A percentile compares a stretch with the other conserved stretches of the same genome.
Conservation (phyloP, 2,797 vertebrate species). For the Coregonus suidteri region DNA sequence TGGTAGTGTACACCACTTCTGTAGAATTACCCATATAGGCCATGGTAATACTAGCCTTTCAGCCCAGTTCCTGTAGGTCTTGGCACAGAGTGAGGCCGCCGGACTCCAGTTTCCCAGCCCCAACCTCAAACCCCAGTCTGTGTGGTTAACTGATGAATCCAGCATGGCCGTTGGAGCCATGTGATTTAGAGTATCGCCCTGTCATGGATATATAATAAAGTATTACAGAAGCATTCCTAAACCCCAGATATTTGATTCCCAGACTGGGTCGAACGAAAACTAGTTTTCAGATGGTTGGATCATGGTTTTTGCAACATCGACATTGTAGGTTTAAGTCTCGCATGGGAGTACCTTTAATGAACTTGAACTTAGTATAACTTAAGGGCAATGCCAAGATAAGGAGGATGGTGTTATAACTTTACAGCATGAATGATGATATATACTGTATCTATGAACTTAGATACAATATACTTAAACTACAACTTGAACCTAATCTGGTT, state of each 20-base stretch:
- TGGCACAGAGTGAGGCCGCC: conserved; percentile 1
- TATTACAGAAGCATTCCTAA: background rate
- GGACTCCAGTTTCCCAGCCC: background rate
- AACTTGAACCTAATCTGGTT: background rate
- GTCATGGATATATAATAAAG: background rate
- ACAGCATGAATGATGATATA: too few species aligned
- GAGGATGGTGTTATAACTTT: background rate
- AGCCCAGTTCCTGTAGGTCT: conserved; percentile 2
- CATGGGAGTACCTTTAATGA: background rate
- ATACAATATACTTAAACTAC: background rate
- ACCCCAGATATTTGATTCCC: background rate
- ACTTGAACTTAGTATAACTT: too few species aligned
- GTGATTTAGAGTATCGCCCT: background rate
- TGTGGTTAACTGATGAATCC: conserved; percentile 4
- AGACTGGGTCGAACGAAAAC: background rate
- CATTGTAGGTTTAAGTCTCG: background rate
- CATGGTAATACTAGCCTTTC: background rate
- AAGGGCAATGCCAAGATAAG: too few species aligned
- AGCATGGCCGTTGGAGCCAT: conserved; percentile 6
- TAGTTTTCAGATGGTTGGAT: background rate
- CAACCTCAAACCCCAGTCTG: conserved; percentile 1
- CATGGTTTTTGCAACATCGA: background rate
- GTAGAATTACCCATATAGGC: background rate
- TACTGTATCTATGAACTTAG: background rate
- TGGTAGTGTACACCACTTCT: too few species aligned